Base-by-base conservation (phyloP, 1,140 invertebrate genomes). In the Bradynema listronoti region DNA sequence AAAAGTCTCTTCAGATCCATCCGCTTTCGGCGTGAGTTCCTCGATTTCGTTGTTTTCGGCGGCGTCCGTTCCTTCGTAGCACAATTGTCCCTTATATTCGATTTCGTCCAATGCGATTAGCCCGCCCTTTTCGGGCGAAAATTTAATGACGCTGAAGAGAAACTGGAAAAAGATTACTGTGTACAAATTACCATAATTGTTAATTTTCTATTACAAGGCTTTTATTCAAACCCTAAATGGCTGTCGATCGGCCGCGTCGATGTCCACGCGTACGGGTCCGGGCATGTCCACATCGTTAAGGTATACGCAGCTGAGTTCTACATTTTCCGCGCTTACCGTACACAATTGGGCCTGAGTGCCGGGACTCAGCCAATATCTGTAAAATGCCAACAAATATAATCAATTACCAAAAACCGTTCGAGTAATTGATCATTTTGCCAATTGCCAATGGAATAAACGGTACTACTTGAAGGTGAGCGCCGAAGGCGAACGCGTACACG, bases 361-460 rank as follows among this genome's bases (percentile, higher is more conserved):
- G 16, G 66, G 19, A 57, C 63, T 68, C 63, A 72, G 14, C 66
- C 66, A 68, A 27, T 65, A 72, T 66, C 68, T 66, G 22, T 56
- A 29, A 55, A 65, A 29, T 25, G 19, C 54, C 32, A 22, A 24
- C 29, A 19, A 61, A 19, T 59, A 11, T 58, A 39, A 39, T 39
- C 11, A 11, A 39, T 39, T 39, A 11, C 36, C 36, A 11, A 24
- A 61, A 41, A 5, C 27, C 19, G 5, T n/a, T n/a, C 19, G 51
- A 1, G n/a, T n/a, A n/a, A n/a, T n/a, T n/a, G n/a, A n/a, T n/a
- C n/a, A n/a, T n/a, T n/a, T n/a, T n/a, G n/a, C n/a, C n/a, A n/a
- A n/a, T n/a, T n/a, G n/a, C n/a, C n/a, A n/a, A n/a, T n/a, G n/a
- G n/a, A n/a, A n/a, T n/a, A n/a, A n/a, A n/a, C n/a, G n/a, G n/a